phyloP scores from a whole-genome alignment of 1,140 invertebrate species.

The Portunus trituberculatus region DNA sequence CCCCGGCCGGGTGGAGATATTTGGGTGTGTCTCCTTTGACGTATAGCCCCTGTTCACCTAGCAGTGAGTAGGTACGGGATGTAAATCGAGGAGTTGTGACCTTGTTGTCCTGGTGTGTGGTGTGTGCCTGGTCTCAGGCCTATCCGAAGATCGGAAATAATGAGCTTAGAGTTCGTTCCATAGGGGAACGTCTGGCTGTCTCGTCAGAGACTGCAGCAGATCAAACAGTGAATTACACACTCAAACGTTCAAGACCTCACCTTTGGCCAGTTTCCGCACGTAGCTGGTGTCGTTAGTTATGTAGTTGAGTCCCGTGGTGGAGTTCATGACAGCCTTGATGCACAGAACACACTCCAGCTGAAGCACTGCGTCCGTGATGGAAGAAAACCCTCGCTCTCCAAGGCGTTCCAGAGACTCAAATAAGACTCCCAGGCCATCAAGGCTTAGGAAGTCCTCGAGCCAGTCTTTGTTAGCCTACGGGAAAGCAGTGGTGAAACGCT shows the following conservation, averaged over 20 bases:
- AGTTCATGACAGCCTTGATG: conserved; percentile 82
- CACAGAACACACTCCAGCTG: conserved; percentile 82
- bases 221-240: no score
- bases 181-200: no score
- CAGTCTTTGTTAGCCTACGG: conserved; percentile 79
- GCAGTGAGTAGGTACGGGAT: no score
- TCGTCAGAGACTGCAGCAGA: no score
- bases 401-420: conserved; percentile 81
- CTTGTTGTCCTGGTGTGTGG: no score
- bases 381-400: conserved; percentile 78
- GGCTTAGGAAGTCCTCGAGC: conserved; percentile 82
- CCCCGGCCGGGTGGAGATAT: no score
- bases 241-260: conserved; percentile 79
- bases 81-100: no score
- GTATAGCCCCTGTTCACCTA: no score
- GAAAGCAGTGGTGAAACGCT: not conserved
- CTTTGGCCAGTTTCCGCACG: conserved; percentile 80
- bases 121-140: no score
- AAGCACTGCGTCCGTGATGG: conserved; percentile 80
- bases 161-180: no score
- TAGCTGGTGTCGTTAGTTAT: conserved; percentile 81
- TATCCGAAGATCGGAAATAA: no score
- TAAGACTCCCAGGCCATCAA: conserved; percentile 81
- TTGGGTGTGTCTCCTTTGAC: no score
- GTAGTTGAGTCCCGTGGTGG: conserved; percentile 81